phyloP scores from a whole-genome alignment of 2,113 vertebrate genomes.

The Pangasianodon gigas region DNA sequence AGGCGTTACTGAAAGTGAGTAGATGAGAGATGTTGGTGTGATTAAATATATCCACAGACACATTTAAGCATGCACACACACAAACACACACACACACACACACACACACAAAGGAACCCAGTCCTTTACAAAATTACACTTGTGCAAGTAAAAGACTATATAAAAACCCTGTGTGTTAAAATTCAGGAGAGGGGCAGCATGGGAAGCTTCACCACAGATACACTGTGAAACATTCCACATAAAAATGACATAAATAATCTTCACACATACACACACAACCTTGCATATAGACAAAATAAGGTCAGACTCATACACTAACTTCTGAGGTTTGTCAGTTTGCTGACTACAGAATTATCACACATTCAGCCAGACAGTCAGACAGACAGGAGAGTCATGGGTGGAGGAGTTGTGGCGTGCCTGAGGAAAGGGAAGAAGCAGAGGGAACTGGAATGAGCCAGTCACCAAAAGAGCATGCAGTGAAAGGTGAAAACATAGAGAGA shows the following conservation, averaged over 20 bases:
- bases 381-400: constrained; percentile 5
- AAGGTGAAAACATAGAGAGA: constrained; percentile 11
- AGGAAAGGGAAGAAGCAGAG: constrained; percentile 49
- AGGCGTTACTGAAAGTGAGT: not conserved
- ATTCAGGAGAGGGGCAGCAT: not conserved
- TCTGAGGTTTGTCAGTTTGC: constrained; percentile 32
- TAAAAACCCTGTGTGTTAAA: not conserved
- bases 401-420: constrained; percentile 28
- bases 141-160: not conserved
- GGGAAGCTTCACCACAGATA: not conserved
- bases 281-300: not conserved
- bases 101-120: not conserved
- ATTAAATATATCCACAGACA: not conserved
- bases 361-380: not conserved
- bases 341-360: constrained; percentile 34
- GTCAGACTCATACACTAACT: not conserved
- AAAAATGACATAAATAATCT: not conserved
- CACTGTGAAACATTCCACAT: constrained; percentile 20
- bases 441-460: constrained; percentile 73
- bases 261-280: not conserved
- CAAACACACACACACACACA: not conserved
- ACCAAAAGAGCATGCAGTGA: constrained; percentile 43
- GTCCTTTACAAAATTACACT: not conserved
- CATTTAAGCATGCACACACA: not conserved
- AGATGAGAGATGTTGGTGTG: not conserved